Percentiles rank a stretch among this genome's conserved stretches.
Conservation (phyloP, 2,888 invertebrate species). For the Chloroclystis v-ata region DNA sequence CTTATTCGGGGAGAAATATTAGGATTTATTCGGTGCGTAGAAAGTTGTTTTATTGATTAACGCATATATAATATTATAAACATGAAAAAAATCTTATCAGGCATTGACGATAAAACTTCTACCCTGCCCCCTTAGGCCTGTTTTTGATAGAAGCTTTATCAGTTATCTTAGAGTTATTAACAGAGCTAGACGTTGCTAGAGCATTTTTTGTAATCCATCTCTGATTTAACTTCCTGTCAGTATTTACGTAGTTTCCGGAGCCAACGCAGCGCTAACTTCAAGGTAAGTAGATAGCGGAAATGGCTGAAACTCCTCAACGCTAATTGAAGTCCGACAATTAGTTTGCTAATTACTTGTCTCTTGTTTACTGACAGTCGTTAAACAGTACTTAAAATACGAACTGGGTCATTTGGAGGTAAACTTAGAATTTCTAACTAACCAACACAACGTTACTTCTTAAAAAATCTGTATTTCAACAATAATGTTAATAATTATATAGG, state of each 20-base stretch:
- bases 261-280: slow-evolving; percentile 19
- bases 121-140: too few relatives aligned
- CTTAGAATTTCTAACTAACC: neutral
- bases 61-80: too few relatives aligned
- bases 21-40: neutral
- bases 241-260: slow-evolving; percentile 17
- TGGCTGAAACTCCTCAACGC: slow-evolving; percentile 22
- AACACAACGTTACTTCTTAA: too few relatives aligned
- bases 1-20: neutral
- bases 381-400: slow-evolving; percentile 2
- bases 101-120: too few relatives aligned
- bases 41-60: neutral
- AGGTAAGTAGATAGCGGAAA: slow-evolving; percentile 22
- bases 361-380: slow-evolving; percentile 8
- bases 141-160: too few relatives aligned
- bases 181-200: too few relatives aligned
- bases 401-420: neutral
- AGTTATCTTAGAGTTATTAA: too few relatives aligned
- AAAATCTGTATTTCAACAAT: too few relatives aligned
- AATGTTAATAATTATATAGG: too few relatives aligned
- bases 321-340: slow-evolving; percentile 28
- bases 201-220: too few relatives aligned
- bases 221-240: slow-evolving; percentile 6
- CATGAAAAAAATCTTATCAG: too few relatives aligned
- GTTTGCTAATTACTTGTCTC: slow-evolving; percentile 21